Conservation (phyloP, 2,113 vertebrate genomes). For the Alethe diademata region DNA sequence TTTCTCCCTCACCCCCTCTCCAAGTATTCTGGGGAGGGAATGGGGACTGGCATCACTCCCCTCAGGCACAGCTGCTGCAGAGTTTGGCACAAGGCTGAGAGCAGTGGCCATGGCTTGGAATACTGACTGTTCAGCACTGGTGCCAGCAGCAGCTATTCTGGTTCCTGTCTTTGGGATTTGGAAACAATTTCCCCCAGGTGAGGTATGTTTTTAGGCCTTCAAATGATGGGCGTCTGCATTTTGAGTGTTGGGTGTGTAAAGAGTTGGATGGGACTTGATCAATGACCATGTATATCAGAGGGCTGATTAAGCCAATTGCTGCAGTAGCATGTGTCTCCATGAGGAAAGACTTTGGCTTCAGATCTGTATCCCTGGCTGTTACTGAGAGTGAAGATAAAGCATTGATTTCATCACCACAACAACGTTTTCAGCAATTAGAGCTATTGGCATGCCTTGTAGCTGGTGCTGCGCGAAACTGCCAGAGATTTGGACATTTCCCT, state of each 20-base stretch:
- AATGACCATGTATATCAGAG: background rate
- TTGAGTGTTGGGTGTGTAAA: accelerated
- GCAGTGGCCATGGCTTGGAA: background rate
- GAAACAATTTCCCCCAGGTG: background rate
- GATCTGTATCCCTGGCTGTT: background rate
- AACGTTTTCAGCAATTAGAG: conserved; percentile 8
- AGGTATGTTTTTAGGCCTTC: background rate
- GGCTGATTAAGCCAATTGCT: background rate
- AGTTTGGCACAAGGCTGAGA: background rate
- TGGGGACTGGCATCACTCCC: background rate
- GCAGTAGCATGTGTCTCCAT: background rate
- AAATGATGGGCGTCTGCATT: background rate
- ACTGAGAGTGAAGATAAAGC: background rate
- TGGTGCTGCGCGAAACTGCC: background rate
- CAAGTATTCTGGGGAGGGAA: accelerated
- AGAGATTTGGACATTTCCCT: background rate
- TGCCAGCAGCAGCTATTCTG: background rate
- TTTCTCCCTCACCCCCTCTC: background rate
- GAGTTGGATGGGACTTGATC: background rate
- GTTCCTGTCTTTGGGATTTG: background rate
- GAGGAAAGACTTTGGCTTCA: background rate
- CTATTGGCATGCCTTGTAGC: background rate
- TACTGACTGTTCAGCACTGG: background rate
- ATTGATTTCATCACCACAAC: background rate
- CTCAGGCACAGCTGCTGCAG: background rate